Base-by-base conservation (phyloP, 2,797 vertebrate genomes). In the Pampus argenteus region DNA sequence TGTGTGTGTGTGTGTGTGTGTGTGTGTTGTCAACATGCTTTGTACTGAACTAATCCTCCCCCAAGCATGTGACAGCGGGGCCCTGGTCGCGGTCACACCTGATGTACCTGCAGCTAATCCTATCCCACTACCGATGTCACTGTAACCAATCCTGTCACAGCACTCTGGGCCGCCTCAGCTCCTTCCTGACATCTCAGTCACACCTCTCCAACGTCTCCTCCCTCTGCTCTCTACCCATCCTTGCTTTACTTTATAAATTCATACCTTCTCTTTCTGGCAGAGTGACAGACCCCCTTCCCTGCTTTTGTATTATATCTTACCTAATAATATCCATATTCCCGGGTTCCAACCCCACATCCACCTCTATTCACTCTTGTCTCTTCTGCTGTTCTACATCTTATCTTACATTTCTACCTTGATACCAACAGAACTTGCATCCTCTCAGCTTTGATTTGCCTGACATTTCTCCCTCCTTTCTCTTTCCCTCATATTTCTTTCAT, bases 21-120 rank as follows among this genome's bases (percentile, higher is more conserved):
- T 78, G 65, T 42, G 60, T 81, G 58, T 78, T 72, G 82, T 52
- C 67, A 56, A 51, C 77, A 75, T 67, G 47, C 71, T 67, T 68
- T 70, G 64, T 74, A 66, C 52, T 63, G 50, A 78, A 66, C 55
- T 85, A 86, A 86, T 81, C 86, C 82, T 38, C 48, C 69, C 66
- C 68, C 65, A 63, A 70, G 84, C 89, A 62, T 87, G 84, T 90
- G 87, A 87, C 91, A 82, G 83, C 71, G 36, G 81, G 63, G 64
- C 71, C 83, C 85, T 83, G 79, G 86, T 86, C 52, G 59, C 56
- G 59, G 91, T 94, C 89, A 91, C 90, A 92, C 90, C 91, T 90
- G 83, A 92, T 84, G 80, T 85, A 92, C 88, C 89, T 92, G 87
- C 81, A 89, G 87, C 82, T 93, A 93, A 93, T 93, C 92, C 91